Percentiles rank a stretch among this genome's conserved stretches.
Evolutionary conservation across 2,113 vertebrate species (phyloP).

Genomic region (Propithecus coquereli): DNA sequence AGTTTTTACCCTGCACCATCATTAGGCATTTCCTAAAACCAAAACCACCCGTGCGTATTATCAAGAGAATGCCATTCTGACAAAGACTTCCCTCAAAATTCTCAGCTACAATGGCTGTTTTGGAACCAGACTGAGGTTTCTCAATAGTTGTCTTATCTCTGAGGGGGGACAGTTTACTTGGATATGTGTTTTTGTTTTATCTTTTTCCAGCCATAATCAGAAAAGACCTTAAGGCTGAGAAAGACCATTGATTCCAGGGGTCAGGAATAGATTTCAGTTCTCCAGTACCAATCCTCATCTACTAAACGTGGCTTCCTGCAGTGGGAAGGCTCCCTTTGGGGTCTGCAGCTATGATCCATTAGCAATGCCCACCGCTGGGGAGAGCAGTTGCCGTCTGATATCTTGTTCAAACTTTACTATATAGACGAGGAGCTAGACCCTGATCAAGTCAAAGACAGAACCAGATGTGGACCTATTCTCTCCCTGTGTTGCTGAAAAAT

Average conservation of each 20-base stretch:
- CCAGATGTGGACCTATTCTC: background rate
- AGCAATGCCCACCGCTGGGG: background rate
- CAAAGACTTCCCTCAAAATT: background rate
- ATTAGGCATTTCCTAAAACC: background rate
- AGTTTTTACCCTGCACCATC: background rate
- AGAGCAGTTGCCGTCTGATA: background rate
- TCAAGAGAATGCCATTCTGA: background rate
- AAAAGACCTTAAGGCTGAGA: background rate
- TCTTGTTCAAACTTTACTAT: background rate
- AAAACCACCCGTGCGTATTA: background rate
- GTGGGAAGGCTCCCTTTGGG: background rate
- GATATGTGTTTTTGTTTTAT: background rate
- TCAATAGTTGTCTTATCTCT: background rate
- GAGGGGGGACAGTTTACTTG: background rate
- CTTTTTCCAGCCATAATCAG: background rate
- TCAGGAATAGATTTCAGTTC: background rate
- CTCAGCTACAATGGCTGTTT: background rate
- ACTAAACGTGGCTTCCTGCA: background rate
- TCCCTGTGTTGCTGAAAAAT: background rate
- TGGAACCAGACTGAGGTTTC: background rate
- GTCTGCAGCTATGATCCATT: background rate
- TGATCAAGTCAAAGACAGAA: background rate
- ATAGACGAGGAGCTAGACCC: background rate
- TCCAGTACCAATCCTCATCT: background rate
- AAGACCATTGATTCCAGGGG: background rate